Evolutionary conservation across 2,888 invertebrate genomes (phyloP).

Genomic region (Nymphalis polychloros): DNA sequence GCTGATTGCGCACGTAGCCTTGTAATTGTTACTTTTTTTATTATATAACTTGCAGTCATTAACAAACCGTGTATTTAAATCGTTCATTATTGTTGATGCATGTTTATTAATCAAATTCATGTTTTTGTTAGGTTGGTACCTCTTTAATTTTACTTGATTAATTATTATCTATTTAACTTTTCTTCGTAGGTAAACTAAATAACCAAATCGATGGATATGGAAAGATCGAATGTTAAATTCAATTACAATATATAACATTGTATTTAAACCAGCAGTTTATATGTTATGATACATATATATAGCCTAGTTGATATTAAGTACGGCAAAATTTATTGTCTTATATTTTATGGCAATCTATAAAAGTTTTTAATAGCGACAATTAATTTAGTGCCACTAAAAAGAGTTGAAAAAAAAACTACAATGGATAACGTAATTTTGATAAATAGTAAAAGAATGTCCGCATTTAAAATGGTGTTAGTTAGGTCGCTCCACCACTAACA

Average conservation of each 20-base stretch:
- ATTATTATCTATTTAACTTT: too few species aligned
- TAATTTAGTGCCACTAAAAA: slow-evolving; percentile 31
- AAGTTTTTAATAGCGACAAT: slow-evolving; percentile 30
- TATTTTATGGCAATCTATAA: slow-evolving; percentile 27
- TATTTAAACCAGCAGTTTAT: too few species aligned
- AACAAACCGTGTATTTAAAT: slow-evolving; percentile 27
- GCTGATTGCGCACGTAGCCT: slow-evolving; percentile 35
- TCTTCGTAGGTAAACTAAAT: too few species aligned
- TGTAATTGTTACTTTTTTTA: slow-evolving; percentile 37
- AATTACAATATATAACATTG: too few species aligned
- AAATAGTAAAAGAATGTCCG: slow-evolving; percentile 46
- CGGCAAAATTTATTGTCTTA: slow-evolving; percentile 2
- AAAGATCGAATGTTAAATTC: too few species aligned
- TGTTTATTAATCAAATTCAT: slow-evolving; percentile 10
- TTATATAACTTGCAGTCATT: slow-evolving; percentile 30
- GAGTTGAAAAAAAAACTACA: slow-evolving; percentile 42
- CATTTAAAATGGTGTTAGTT: slow-evolving; percentile 35
- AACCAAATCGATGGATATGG: too few species aligned
- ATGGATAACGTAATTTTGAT: slow-evolving; percentile 45
- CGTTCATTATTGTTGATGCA: slow-evolving; percentile 16
- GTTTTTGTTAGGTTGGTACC: too few species aligned
- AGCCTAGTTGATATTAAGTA: not conserved
- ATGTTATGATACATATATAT: not conserved
- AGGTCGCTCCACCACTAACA: slow-evolving; percentile 22
- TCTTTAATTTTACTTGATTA: too few species aligned